Percentiles rank a stretch among this genome's conserved stretches.
Conservation (phyloP, 2,797 vertebrate genomes). For the Enteromius radiatus region DNA sequence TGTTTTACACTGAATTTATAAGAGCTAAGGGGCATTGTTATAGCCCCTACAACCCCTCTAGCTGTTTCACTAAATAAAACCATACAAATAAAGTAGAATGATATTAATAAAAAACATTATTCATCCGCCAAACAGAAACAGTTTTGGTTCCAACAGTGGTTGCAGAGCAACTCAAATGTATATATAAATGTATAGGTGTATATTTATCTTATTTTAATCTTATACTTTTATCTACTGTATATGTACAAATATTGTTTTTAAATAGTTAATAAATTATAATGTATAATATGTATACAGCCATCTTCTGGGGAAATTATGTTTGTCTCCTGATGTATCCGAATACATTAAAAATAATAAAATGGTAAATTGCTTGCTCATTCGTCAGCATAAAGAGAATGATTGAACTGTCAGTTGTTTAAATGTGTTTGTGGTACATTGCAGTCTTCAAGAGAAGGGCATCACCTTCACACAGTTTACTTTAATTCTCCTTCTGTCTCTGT, state of each 20-base stretch:
- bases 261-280: not conserved
- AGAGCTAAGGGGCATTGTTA: no score
- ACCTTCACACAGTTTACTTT: not conserved
- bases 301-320: not conserved
- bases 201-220: no score
- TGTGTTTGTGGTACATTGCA: not conserved
- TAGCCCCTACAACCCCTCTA: no score
- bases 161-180: no score
- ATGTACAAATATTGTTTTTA: not conserved
- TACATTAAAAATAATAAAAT: not conserved
- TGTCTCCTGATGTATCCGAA: not conserved
- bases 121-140: no score
- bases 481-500: conserved; percentile 38
- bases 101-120: no score
- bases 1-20: no score
- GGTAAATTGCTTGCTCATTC: not conserved
- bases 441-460: not conserved
- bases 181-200: no score
- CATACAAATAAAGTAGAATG: no score
- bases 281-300: not conserved
- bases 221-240: not conserved
- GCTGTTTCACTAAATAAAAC: no score
- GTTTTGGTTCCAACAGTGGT: no score
- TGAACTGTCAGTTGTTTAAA: not conserved
- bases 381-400: not conserved